phyloP scores from a whole-genome alignment of 2,888 invertebrate genomes.

The Acanthopleura granulata region DNA sequence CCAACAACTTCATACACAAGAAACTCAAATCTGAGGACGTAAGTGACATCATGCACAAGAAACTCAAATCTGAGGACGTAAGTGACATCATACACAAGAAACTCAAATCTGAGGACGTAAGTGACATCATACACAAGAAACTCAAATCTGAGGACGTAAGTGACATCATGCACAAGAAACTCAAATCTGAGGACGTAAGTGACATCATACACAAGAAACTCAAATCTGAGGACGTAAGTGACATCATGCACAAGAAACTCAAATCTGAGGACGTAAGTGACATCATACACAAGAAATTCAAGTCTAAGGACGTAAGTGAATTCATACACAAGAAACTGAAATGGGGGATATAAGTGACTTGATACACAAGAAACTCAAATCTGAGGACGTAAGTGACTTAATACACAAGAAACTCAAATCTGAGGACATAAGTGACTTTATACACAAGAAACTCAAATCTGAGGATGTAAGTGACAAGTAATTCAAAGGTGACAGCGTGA shows the following conservation, averaged over 20 bases:
- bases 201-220: constrained; percentile 67
- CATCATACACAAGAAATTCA: too few species aligned
- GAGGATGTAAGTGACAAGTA: too few species aligned
- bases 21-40: constrained; percentile 63
- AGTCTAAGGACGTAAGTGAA: constrained; percentile 27
- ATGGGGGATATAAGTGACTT: constrained; percentile 54
- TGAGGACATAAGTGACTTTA: constrained; percentile 44
- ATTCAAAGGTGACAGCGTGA: too few species aligned
- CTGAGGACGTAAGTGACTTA: constrained; percentile 57
- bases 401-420: constrained; percentile 66
- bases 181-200: constrained; percentile 52
- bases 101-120: constrained; percentile 61
- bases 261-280: constrained; percentile 58
- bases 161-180: too few species aligned
- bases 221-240: constrained; percentile 60
- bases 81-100: constrained; percentile 68
- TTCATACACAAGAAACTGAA: constrained; percentile 66
- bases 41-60: constrained; percentile 15
- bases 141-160: too few species aligned
- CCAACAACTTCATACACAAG: constrained; percentile 69
- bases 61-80: too few species aligned
- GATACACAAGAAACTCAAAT: too few species aligned
- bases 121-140: neutral
- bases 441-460: too few species aligned
- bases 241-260: constrained; percentile 66